Base-by-base conservation (phyloP, 2,888 invertebrate species). In the Margaritifera margaritifera region DNA sequence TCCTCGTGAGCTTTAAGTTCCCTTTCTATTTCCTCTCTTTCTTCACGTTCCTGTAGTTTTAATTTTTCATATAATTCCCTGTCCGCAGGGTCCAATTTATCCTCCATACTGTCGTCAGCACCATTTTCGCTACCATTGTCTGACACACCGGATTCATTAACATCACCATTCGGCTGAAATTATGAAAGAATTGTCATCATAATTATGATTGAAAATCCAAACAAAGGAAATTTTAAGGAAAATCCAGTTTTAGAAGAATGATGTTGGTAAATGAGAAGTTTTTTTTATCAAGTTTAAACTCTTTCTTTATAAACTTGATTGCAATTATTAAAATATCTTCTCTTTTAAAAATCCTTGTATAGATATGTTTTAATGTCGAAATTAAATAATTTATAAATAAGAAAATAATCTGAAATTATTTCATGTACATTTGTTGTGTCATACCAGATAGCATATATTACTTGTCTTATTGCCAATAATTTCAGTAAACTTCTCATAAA, bases 1-100 rank as follows among this genome's bases (percentile, higher is more conserved):
- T 87, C 87, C 62, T 85, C 85, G 64, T 90, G 89, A 20, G 87
- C 89, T 74, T 88, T 88, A 25, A 90, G 80, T 78, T 90, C 90
- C 51, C 87, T 74, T 74, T 90, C 90, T 56, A 90, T 88, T 68
- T 89, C 89, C 62, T 87, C 84, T 59, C 88, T 81, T 77, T 90
- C 89, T 65, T 90, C 89, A 60, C 86, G 79, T 74, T 90, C 89
- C 79, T 90, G 89, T 54, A 84, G 83, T 74, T 88, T 87, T 62
- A 87, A 77, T 80, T 88, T 87, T 75, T 88, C 87, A 69, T 86
- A 84, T 57, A 88, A 77, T 71, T 85, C 87, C 50, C 86, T 71
- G 71, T 87, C 88, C 50, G 86, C 81, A 1, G 84, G 83, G 75
- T 88, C 89, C 64, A 88, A 74, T 72, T 87, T 84, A 53, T 84